Conservation (phyloP, 1,140 invertebrate genomes). For the Macrosteles quadrilineatus region DNA sequence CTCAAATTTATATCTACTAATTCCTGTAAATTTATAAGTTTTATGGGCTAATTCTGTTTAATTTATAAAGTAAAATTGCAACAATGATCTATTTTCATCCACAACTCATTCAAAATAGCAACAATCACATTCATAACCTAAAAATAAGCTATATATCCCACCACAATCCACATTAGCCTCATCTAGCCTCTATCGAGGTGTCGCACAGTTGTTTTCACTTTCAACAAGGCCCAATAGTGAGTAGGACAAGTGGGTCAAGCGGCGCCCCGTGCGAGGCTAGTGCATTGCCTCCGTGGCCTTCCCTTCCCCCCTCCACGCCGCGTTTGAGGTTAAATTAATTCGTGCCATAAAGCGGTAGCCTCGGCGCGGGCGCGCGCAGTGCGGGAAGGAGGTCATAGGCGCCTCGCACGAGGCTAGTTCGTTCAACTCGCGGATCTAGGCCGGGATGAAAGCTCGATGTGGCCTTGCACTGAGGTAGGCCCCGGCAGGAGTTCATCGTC, state of each 20-base stretch:
- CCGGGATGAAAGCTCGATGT: slow-evolving; percentile 26
- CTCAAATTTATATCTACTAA: no score
- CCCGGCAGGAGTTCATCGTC: slow-evolving; percentile 11
- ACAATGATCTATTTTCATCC: no score
- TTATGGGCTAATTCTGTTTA: no score
- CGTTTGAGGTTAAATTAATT: slow-evolving; percentile 32
- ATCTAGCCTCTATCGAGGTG: slow-evolving; percentile 37
- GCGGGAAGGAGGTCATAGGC: slow-evolving; percentile 29
- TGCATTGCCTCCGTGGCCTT: slow-evolving; percentile 53
- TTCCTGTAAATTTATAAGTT: no score
- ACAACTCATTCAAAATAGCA: no score
- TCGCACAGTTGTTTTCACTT: slow-evolving; percentile 54
- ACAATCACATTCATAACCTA: no score
- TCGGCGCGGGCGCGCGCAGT: background rate
- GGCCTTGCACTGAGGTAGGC: slow-evolving; percentile 22
- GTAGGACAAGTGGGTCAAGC: slow-evolving; percentile 55
- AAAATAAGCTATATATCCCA: no score
- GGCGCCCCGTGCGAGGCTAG: slow-evolving; percentile 54
- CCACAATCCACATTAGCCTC: no score
- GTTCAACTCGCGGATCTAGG: slow-evolving; percentile 30
- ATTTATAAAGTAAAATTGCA: no score
- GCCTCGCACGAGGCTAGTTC: slow-evolving; percentile 30
- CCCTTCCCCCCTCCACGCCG: slow-evolving; percentile 52
- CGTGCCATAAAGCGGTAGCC: slow-evolving; percentile 29
- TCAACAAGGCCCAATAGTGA: slow-evolving; percentile 43